Evolutionary conservation across 1,140 invertebrate genomes (phyloP).

Genomic region (Eumaeus atala): DNA sequence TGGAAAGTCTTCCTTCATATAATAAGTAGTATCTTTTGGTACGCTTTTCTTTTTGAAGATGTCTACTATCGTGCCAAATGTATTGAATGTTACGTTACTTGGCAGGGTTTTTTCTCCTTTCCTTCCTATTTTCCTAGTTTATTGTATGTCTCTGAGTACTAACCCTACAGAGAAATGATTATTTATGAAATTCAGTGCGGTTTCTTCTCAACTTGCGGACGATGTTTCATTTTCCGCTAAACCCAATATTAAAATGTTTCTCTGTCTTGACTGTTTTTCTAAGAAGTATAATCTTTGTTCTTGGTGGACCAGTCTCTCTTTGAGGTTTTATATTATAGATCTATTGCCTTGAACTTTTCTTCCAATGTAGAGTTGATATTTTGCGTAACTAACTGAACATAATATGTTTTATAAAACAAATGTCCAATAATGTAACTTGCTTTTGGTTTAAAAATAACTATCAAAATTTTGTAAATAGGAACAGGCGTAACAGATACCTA

Average conservation of each 20-base stretch:
- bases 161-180: background rate
- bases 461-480: too few relatives aligned
- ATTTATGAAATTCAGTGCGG: conserved; percentile 16
- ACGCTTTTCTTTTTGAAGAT: background rate
- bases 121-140: conserved; percentile 9
- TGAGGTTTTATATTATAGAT: too few relatives aligned
- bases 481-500: too few relatives aligned
- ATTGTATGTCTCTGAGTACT: conserved; percentile 1
- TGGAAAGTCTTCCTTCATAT: conserved; percentile 1
- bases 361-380: conserved; percentile 15
- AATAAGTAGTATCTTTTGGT: background rate
- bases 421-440: too few relatives aligned
- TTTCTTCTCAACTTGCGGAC: conserved; percentile 13
- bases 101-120: conserved; percentile 8
- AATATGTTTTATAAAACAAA: too few relatives aligned
- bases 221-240: conserved; percentile 6
- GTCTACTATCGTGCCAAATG: background rate
- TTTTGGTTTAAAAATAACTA: too few relatives aligned
- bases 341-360: conserved; percentile 19
- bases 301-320: conserved; percentile 17
- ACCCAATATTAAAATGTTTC: conserved; percentile 20
- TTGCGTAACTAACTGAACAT: conserved; percentile 14
- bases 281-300: conserved; percentile 22
- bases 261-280: too few relatives aligned
- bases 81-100: background rate